phyloP scores from a whole-genome alignment of 2,888 invertebrate genomes.

The Parapristionchus giblindavisi region DNA sequence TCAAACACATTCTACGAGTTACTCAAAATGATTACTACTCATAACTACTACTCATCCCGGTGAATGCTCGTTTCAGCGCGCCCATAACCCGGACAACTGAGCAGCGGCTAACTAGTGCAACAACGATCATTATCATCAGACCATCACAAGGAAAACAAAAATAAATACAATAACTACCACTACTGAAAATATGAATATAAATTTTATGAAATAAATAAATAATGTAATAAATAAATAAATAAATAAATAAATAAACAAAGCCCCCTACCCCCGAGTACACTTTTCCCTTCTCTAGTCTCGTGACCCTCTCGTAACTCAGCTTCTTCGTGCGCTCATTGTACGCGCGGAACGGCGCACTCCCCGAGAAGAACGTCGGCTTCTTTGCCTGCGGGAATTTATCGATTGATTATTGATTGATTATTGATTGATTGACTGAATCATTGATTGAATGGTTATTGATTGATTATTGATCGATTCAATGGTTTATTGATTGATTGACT shows the following conservation, averaged over 20 bases:
- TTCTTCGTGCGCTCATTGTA: constrained; percentile 84
- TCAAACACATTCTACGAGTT: no score
- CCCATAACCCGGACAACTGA: no score
- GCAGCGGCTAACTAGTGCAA: no score
- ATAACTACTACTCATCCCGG: no score
- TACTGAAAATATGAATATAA: not conserved
- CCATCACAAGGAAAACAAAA: not conserved
- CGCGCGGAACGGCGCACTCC: constrained; percentile 71
- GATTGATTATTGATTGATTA: no score
- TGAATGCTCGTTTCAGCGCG: no score
- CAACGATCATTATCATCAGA: no score
- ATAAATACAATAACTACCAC: not conserved
- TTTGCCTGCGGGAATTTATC: constrained; percentile 80
- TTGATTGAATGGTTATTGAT: no score
- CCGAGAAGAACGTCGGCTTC: constrained; percentile 92
- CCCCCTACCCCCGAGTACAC: constrained; percentile 87
- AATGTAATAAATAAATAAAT: no score
- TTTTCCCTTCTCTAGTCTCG: constrained; percentile 83
- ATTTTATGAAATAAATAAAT: not conserved
- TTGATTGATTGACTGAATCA: not conserved
- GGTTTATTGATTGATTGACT: no score
- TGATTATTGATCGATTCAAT: no score
- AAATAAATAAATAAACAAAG: not conserved
- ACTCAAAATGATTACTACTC: no score
- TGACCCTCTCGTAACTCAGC: constrained; percentile 90